phyloP scores from a whole-genome alignment of 2,888 invertebrate genomes.

The Tipula lateralis region DNA sequence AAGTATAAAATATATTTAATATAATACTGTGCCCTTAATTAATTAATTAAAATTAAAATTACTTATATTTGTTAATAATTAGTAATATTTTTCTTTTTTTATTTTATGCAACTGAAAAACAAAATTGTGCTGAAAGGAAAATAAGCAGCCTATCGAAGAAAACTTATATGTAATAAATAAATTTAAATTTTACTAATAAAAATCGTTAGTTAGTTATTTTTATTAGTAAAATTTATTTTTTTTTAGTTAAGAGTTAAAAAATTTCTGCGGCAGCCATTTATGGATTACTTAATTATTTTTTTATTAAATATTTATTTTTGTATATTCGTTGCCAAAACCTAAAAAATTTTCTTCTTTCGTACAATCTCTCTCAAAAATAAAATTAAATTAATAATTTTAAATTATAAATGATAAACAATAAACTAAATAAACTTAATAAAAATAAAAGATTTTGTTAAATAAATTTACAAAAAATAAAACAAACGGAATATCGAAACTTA shows the following conservation, averaged over 20 bases:
- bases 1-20: not conserved
- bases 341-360: conserved; percentile 25
- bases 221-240: conserved; percentile 2
- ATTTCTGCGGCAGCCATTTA: conserved; percentile 38
- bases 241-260: not conserved
- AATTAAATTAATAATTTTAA: not conserved
- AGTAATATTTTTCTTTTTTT: conserved; percentile 36
- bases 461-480: not conserved
- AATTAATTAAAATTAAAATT: conserved; percentile 26
- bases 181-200: conserved; percentile 14
- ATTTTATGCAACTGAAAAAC: conserved; percentile 57
- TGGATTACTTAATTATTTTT: conserved; percentile 28
- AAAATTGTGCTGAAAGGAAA: conserved; percentile 66
- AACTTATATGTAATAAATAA: conserved; percentile 28
- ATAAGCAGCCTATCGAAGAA: conserved; percentile 53
- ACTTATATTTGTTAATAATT: conserved; percentile 33
- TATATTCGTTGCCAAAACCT: conserved; percentile 26
- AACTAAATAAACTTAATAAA: not conserved
- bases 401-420: not conserved
- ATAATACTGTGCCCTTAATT: conserved; percentile 31
- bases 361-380: not conserved
- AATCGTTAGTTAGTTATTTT: not conserved
- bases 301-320: conserved; percentile 28
- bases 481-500: conserved; percentile 60
- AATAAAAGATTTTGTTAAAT: conserved; percentile 46